Evolutionary conservation across 2,113 vertebrate species (phyloP).

Genomic region (Campylomormyrus tamandua): DNA sequence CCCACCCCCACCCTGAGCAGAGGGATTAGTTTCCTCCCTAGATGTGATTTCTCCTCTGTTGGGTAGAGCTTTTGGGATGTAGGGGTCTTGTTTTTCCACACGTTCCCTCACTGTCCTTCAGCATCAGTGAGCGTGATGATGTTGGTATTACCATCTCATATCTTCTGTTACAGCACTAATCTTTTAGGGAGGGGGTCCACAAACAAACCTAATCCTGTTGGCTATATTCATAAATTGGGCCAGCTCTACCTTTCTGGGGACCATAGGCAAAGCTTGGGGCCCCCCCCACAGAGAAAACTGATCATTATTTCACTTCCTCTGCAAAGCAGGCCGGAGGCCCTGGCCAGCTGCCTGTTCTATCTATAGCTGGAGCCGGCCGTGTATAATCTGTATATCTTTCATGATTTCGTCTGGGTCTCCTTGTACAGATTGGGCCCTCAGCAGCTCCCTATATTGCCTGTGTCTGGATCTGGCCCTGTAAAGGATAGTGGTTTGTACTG

Average conservation of each 20-base stretch:
- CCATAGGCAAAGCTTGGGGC: not conserved
- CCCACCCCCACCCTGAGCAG: not conserved
- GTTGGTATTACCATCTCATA: not conserved
- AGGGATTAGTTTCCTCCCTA: not conserved
- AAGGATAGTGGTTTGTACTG: not conserved
- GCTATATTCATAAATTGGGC: not conserved
- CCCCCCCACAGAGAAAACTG: not conserved
- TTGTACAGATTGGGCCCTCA: not conserved
- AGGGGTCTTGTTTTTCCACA: not conserved
- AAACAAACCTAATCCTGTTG: not conserved
- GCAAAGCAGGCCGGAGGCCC: not conserved
- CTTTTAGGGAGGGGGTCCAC: not conserved
- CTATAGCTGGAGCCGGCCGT: not conserved
- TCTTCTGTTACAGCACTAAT: not conserved
- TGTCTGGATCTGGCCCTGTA: not conserved
- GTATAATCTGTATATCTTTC: not conserved
- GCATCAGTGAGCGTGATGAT: not conserved
- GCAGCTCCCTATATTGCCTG: not conserved
- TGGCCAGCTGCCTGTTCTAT: not conserved
- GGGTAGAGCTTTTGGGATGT: not conserved
- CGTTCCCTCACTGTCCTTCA: not conserved
- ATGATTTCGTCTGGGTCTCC: not conserved
- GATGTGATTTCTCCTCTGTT: not conserved
- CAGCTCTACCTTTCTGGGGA: not conserved
- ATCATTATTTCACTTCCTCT: not conserved